Evolutionary conservation across 2,888 invertebrate species (phyloP).

Genomic region (Lysandra coridon): DNA sequence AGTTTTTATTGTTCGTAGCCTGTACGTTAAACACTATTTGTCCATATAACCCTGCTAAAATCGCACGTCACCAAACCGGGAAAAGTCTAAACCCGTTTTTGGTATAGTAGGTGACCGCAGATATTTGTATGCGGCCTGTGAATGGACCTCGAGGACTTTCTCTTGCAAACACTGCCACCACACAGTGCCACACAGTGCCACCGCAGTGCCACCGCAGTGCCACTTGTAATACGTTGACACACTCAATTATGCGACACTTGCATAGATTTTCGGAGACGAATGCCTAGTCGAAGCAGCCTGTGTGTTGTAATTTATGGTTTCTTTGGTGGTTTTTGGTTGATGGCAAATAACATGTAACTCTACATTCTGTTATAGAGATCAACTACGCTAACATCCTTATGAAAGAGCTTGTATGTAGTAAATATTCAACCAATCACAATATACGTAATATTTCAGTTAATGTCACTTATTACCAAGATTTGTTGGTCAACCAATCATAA

Average conservation of each 20-base stretch:
- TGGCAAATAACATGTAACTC: not conserved
- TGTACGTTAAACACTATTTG: not conserved
- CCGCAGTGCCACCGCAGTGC: constrained; percentile 35
- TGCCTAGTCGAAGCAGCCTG: not conserved
- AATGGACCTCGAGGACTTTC: constrained; percentile 78
- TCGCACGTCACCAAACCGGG: constrained; percentile 43
- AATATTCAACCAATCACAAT: no score
- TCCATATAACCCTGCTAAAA: not conserved
- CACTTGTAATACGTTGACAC: constrained; percentile 45
- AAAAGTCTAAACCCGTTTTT: constrained; percentile 74
- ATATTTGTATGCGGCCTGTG: constrained; percentile 80
- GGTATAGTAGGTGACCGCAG: constrained; percentile 73
- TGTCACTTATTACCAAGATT: no score
- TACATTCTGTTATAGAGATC: no score
- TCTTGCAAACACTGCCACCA: constrained; percentile 65
- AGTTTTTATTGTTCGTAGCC: no score
- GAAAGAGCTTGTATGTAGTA: no score
- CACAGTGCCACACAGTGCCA: constrained; percentile 40
- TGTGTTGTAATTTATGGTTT: not conserved
- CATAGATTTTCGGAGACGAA: constrained; percentile 14
- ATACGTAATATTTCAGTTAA: no score
- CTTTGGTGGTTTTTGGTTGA: not conserved
- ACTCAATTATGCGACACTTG: constrained; percentile 28
- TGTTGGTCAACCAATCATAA: no score
- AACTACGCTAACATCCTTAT: no score